Base-by-base conservation (phyloP, 2,113 vertebrate genomes). In the Chionis minor region DNA sequence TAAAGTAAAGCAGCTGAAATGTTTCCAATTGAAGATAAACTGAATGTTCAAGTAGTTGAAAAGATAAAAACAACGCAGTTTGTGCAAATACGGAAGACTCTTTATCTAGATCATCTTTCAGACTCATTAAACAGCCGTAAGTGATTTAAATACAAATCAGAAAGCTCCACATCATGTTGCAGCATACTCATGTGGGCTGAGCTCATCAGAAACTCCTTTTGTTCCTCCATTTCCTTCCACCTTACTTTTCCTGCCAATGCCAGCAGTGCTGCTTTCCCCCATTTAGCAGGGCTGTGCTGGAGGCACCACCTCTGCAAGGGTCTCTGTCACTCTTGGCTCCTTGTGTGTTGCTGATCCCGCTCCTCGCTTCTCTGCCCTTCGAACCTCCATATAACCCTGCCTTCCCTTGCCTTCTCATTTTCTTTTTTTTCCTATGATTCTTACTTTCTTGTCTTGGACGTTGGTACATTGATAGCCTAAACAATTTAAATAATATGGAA, bases 61-160 rank as follows among this genome's bases (percentile, higher is more conserved):
- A 71, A 95, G 52, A 86, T 90, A 81, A 93, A 95, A 95, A 63
- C 69, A 89, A 90, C 2, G 4, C 33, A 40, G 65, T 93, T 93
- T 94, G 55, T 96, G 65, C 95, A 96, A 96, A 96, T 91, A 94
- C 0, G 1, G 70, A 91, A 91, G 63, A 61, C 40, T 92, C 5
- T 90, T 95, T 96, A 75, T 96, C 86, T 96, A 75, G 69, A 84
- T 96, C 69, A 67, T 95, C 82, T 94, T 90, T 96, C 70, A 96
- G 94, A 92, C 61, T 92, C 88, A 56, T 94, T 94, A 96, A 96
- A 90, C 71, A 96, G 81, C 67, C 9, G 0, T 92, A 91, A 97
- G 79, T 95, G 93, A 90, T 94, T 86, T 87, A 91, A 94, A 94
- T 87, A 92, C 66, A 92, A 91, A 95, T 95, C 89, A 84, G 91